These are phyloP conservation scores for Helicoverpa assulta DNA, from an alignment of 2,888 invertebrate species.

Conservation along the genomic window DNA sequence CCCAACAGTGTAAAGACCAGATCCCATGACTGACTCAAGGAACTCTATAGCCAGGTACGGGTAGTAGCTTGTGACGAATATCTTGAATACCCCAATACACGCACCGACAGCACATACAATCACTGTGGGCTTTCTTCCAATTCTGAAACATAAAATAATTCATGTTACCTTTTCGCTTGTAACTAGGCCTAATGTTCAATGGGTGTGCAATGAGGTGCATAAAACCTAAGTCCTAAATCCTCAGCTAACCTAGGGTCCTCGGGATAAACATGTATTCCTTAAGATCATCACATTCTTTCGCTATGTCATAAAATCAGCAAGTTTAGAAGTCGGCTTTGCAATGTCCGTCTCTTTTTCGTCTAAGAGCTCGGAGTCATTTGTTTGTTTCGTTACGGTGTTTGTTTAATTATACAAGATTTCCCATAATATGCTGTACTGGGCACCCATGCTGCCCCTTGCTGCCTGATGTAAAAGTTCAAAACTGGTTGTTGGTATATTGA, in stretches of 20 bases:
- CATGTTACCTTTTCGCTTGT: not conserved
- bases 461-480: not conserved
- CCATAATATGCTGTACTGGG: not conserved
- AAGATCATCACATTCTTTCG: too few species aligned
- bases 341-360: too few species aligned
- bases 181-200: too few species aligned
- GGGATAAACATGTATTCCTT: too few species aligned
- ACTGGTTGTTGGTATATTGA: not conserved
- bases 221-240: too few species aligned
- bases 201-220: too few species aligned
- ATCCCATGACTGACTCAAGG: conserved; percentile 78
- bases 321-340: too few species aligned
- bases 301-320: too few species aligned
- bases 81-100: conserved; percentile 76
- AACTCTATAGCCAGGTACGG: conserved; percentile 78
- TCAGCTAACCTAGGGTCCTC: too few species aligned
- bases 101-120: conserved; percentile 80
- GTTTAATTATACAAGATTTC: too few species aligned
- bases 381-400: not conserved
- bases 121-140: conserved; percentile 80
- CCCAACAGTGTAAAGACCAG: conserved; percentile 81
- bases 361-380: too few species aligned
- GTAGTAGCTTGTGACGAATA: conserved; percentile 76
- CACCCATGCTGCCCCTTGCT: not conserved
- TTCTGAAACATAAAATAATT: conserved; percentile 67